Evolutionary conservation across 1,140 invertebrate genomes (phyloP), one percentile per base, ranked within the genome.

Genomic region (Ceratina australensis): DNA sequence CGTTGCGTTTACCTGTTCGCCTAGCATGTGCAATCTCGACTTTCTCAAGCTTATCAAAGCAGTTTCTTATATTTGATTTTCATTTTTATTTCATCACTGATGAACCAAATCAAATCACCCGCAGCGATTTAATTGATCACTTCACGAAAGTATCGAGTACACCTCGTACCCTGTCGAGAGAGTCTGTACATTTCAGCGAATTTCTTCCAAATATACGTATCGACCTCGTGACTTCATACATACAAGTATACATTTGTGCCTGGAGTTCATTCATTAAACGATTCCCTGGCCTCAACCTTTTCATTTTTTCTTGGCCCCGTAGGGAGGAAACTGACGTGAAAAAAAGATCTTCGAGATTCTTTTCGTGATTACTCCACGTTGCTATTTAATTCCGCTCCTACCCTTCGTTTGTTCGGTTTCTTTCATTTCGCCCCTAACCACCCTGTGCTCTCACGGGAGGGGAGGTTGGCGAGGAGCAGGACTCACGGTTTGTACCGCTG

Each of bases 331-430:
- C 10, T n/a, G 42, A 60, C 13, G 42, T 20, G 59, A n/a, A 54
- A 42, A 42, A 42, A 42, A 42, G 20, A 20, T 24, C 71, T 52
- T 49, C 24, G 16, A 22, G 63, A 47, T 54, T 59, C 68, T 50
- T 56, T 24, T 49, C 66, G 61, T 72, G 59, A 50, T 59, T 54
- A 54, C 63, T 47, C 26, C 54, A 33, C 81, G 52, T 60, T 26
- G 20, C 74, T 68, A 76, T 71, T 76, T 76, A 61, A 71, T 74
- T 72, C 72, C 56, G n/a, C 52, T 68, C 33, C 26, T 60, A 20
- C 33, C 18, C 15, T 16, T 5, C 1, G 18, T 54, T 24, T 49
- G 3, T 22, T 33, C 22, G 24, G 15, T 47, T 22, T 28, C 49
- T 20, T 26, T 33, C 49, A 42, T 24, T 54, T 54, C 8, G 60